Conservation (phyloP, 2,888 invertebrate species). For the Drosophila histrio region DNA sequence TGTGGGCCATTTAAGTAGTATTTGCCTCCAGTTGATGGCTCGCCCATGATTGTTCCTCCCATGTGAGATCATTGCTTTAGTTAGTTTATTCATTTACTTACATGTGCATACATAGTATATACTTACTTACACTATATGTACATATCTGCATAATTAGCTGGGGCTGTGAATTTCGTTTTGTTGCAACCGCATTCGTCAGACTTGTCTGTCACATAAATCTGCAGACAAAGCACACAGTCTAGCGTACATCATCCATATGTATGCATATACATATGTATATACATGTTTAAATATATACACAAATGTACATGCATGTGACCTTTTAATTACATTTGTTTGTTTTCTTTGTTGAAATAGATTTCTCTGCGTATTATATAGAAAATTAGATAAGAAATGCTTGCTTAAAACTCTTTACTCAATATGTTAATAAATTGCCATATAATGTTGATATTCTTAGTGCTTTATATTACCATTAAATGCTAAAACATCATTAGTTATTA, state of each 20-base stretch:
- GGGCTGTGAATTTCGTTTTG: conserved; percentile 42
- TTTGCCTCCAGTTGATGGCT: not conserved
- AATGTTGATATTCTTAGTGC: not conserved
- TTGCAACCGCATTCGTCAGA: conserved; percentile 22
- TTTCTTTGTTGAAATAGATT: conserved; percentile 7
- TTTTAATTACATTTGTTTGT: conserved; percentile 1
- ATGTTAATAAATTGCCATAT: not conserved
- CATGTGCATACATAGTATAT: not conserved
- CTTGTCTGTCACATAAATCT: conserved; percentile 24
- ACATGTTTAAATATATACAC: conserved; percentile 10
- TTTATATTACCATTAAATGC: not conserved
- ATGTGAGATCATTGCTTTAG: conserved; percentile 20
- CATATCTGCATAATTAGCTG: conserved; percentile 40
- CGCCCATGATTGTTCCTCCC: not conserved
- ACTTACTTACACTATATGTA: not conserved
- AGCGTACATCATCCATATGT: conserved; percentile 22
- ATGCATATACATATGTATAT: not conserved
- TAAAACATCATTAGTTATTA: not conserved
- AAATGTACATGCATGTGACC: not conserved
- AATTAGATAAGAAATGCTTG: conserved; percentile 1
- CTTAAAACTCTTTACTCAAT: not conserved
- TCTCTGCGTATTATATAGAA: not conserved
- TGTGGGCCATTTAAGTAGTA: not conserved
- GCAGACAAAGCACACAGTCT: conserved; percentile 19
- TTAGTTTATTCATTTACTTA: not conserved